A percentile compares a stretch with the other conserved stretches of the same genome.
Conservation (phyloP, 2,113 vertebrate genomes). For the Leucosticte australis region DNA sequence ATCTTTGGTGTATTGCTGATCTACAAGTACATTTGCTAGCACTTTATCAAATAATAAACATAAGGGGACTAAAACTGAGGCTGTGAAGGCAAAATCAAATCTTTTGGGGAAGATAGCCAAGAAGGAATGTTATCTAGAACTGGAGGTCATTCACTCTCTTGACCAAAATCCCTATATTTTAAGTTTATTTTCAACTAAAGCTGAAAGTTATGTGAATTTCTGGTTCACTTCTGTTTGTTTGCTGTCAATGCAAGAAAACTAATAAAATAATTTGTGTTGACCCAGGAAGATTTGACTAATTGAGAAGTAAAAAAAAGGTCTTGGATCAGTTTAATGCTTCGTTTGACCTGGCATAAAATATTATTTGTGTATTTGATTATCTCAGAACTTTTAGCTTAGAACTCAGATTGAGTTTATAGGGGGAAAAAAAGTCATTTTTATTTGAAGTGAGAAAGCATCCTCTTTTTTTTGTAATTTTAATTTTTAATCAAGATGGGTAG, state of each 20-base stretch:
- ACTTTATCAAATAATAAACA: slow-evolving; percentile 38
- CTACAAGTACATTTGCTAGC: slow-evolving; percentile 6
- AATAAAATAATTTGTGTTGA: not conserved
- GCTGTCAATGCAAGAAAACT: not conserved
- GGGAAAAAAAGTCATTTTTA: not conserved
- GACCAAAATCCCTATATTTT: not conserved
- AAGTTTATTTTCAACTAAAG: not conserved
- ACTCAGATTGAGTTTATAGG: not conserved
- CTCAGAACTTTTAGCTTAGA: not conserved
- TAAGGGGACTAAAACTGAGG: not conserved
- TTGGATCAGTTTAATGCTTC: not conserved
- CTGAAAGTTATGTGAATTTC: not conserved
- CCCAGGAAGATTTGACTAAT: not conserved
- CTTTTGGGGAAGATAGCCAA: not conserved
- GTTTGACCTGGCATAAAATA: not conserved
- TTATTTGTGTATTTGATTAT: not conserved
- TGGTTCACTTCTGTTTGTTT: not conserved
- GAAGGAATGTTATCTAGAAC: not conserved
- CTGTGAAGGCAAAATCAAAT: slow-evolving; percentile 26
- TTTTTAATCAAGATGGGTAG: not conserved
- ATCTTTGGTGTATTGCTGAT: slow-evolving; percentile 1
- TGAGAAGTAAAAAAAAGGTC: not conserved
- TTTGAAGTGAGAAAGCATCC: not conserved
- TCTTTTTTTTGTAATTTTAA: not conserved
- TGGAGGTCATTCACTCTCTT: not conserved